Conservation (phyloP, 23 tunicate species). For the Halocynthia roretzi region DNA sequence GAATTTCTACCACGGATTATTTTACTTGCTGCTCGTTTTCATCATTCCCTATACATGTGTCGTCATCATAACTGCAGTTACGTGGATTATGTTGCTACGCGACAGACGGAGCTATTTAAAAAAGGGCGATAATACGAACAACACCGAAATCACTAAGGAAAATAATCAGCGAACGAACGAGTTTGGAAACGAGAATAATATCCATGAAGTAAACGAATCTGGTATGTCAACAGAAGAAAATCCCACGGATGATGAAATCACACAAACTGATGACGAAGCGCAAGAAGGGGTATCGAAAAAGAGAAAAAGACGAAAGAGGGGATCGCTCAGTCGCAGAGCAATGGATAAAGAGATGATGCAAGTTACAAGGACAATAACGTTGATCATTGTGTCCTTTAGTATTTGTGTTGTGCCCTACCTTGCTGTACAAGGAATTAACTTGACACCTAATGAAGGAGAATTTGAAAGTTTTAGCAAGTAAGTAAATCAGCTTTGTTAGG, state of each 20-base stretch:
- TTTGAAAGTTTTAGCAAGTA: neutral
- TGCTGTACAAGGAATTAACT: conserved; percentile 20
- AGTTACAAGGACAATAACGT: neutral
- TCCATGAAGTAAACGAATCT: neutral
- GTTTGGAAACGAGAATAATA: neutral
- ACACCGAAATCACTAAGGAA: neutral
- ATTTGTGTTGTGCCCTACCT: conserved; percentile 35
- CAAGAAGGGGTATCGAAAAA: neutral
- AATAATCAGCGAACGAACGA: no score
- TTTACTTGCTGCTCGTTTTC: conserved; percentile 26
- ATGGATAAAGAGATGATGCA: neutral
- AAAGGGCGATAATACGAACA: neutral
- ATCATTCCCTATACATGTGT: conserved; percentile 25
- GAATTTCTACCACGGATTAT: conserved; percentile 18
- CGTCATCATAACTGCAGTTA: conserved; percentile 23
- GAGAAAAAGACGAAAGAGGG: neutral
- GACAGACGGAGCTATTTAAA: neutral
- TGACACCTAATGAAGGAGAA: neutral
- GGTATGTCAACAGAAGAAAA: neutral
- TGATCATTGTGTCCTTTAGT: conserved; percentile 15
- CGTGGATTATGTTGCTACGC: conserved; percentile 23
- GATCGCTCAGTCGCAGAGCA: neutral
- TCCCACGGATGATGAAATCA: no score
- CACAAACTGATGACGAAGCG: no score
- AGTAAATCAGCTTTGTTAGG: neutral